phyloP scores from a whole-genome alignment of 2,797 vertebrate genomes.

The Jordanella pulchra region DNA sequence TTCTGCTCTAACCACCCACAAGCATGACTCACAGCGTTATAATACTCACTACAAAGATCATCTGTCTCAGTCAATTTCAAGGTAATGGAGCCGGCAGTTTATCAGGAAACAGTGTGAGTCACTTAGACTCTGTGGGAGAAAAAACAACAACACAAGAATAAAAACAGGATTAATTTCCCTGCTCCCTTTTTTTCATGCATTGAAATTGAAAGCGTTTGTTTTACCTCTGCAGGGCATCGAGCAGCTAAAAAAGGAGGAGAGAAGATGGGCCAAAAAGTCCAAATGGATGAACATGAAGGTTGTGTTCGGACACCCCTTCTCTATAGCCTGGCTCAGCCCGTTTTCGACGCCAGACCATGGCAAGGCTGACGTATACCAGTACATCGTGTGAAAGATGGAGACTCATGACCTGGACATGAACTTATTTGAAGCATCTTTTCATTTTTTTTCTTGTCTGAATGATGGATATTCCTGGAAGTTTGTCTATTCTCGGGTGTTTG shows the following conservation, averaged over 20 bases:
- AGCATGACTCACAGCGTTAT: conserved; percentile 43
- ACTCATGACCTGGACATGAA: conserved; percentile 67
- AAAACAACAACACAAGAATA: not conserved
- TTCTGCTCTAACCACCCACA: conserved; percentile 29
- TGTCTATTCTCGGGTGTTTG: conserved; percentile 43
- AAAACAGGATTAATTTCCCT: conserved; percentile 15
- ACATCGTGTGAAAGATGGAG: conserved; percentile 87
- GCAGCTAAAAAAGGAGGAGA: conserved; percentile 99
- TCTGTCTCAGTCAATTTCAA: conserved; percentile 25
- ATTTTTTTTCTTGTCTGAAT: conserved; percentile 35
- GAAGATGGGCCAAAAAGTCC: conserved; percentile 95
- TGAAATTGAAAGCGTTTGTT: conserved; percentile 6
- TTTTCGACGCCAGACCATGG: conserved; percentile 93
- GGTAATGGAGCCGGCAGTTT: conserved; percentile 12
- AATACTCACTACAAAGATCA: conserved; percentile 40
- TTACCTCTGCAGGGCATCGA: conserved; percentile 90
- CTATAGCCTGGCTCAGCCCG: conserved; percentile 94
- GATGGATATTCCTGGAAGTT: not conserved
- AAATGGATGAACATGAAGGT: conserved; percentile 99
- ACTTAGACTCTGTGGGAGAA: not conserved
- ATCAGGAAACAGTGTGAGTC: conserved; percentile 23
- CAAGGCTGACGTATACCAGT: conserved; percentile 95
- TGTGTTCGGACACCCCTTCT: conserved; percentile 98
- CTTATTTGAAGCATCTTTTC: conserved; percentile 60
- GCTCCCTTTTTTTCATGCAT: not conserved